Base-by-base conservation (phyloP, 1,140 invertebrate genomes). In the Melipona quadrifasciata region DNA sequence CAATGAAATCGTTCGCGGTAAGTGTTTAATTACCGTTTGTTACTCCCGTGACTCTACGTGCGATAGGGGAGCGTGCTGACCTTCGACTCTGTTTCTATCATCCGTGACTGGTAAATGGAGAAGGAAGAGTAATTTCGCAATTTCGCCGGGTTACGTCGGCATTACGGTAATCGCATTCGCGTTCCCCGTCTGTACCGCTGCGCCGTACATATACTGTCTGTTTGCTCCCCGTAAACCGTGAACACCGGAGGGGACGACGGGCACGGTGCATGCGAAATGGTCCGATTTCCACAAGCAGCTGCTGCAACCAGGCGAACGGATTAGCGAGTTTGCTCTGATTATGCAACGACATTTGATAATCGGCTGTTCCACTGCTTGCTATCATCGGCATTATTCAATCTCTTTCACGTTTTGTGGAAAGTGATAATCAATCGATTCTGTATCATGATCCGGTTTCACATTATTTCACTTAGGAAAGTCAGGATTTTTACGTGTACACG, bases 261-360 rank as follows among this genome's bases (percentile, higher is more conserved):
- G 27, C 21, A 74, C 16, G 39, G 53, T 58, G 21, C 76, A 53
- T 34, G 55, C 68, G 39, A 80, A 64, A 21, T 27, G 79, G 14
- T 72, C 68, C 31, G 68, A 80, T 80, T 81, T 81, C 80, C 70
- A 81, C 57, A 4, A 64, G 39, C 53, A 74, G 57, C 27, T 53
- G 70, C 57, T 74, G 80, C 80, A 74, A 77, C 64, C 73, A 8
- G 19, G 47, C 31, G 80, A 82, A 82, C 17, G 51, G 21, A 80
- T 72, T 61, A 80, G 27, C 27, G 19, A 34, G n/a, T 68, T 31
- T n/a, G 19, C 8, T 47, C n/a, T 16, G 58, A 55, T 82, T 82
- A 57, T 51, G 73, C 73, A 82, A 82, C 39, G 70, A 58, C 19
- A 75, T 84, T 80, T 80, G 68, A 84, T 65, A 73, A 80, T 72